Conservation (phyloP, 2,113 vertebrate genomes). For the Pteropus alecto region DNA sequence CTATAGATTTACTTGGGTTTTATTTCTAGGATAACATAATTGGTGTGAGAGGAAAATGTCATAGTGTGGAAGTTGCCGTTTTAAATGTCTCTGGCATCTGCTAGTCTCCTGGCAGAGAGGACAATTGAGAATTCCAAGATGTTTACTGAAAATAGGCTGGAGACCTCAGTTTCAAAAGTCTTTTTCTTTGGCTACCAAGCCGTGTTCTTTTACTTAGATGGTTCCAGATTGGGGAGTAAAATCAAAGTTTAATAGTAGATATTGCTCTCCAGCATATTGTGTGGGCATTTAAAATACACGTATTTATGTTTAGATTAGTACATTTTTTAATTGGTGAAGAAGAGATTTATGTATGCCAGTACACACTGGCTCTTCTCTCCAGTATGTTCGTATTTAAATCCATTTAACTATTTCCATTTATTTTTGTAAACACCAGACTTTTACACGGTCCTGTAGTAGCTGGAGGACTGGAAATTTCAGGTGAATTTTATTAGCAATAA, state of each 20-base stretch:
- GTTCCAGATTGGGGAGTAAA: neutral
- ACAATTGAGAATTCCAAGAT: neutral
- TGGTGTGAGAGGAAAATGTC: neutral
- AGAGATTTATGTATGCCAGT: neutral
- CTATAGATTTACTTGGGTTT: neutral
- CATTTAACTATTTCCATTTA: neutral
- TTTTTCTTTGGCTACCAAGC: neutral
- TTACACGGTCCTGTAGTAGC: neutral
- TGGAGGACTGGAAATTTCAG: neutral
- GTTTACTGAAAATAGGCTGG: neutral
- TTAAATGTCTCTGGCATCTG: neutral
- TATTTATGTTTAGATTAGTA: neutral
- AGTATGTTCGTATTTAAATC: neutral
- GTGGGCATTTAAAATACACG: neutral
- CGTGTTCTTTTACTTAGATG: neutral
- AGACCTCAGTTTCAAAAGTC: neutral
- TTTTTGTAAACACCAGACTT: neutral
- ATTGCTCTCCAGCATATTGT: neutral
- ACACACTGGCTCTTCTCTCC: neutral
- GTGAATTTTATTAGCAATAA: neutral
- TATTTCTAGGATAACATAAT: neutral
- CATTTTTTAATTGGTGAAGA: neutral
- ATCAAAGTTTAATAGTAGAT: neutral
- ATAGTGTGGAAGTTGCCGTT: neutral
- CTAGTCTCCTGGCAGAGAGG: neutral